Evolutionary conservation across 2,888 invertebrate species (phyloP), one percentile per base, ranked within the genome.

Genomic region (Coecobrya sp.): DNA sequence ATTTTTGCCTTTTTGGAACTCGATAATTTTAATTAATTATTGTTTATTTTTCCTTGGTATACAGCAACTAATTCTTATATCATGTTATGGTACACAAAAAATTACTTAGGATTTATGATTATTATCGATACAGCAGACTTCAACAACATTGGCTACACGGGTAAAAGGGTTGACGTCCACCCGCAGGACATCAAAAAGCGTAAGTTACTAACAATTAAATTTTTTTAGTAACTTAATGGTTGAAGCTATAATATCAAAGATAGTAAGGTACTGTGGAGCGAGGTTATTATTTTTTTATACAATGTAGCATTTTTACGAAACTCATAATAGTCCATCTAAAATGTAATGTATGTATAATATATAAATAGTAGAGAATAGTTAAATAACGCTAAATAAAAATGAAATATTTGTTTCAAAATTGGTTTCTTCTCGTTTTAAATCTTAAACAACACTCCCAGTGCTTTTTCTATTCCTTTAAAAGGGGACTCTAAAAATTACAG

Each of bases 51-150:
- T 55, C 22, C 65, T 13, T 7, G 27, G 4, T 3, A 42, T 36
- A 82, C 30, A 86, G 13, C 25, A 81, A 27, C 68, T 79, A 55
- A 19, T 2, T 55, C 68, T 10, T 62, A 27, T 27, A 81, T 55
- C 82, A 30, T 89, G 36, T 22, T 42, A 84, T 59, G 42, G 65
- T 70, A 84, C 84, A 70, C 42, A 89, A 45, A 79, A 68, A 70
- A 49, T 86, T 68, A 70, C 25, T 55, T 89, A 70, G 45, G 11
- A 55, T 62, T n/a, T 87, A 52, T 76, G 22, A 27, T 92, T 92
- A 92, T 92, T 92, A 92, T 92, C 92, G 62, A 92, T 92, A 92
- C 92, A 92, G 92, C 92, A 92, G 92, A 92, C 92, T 92, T 92
- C 65, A 92, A 86, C 88, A 89, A 86, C 88, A 89, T 92, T 92